Evolutionary conservation across 2,113 vertebrate genomes (phyloP).

Genomic region (Calidris pygmaea): DNA sequence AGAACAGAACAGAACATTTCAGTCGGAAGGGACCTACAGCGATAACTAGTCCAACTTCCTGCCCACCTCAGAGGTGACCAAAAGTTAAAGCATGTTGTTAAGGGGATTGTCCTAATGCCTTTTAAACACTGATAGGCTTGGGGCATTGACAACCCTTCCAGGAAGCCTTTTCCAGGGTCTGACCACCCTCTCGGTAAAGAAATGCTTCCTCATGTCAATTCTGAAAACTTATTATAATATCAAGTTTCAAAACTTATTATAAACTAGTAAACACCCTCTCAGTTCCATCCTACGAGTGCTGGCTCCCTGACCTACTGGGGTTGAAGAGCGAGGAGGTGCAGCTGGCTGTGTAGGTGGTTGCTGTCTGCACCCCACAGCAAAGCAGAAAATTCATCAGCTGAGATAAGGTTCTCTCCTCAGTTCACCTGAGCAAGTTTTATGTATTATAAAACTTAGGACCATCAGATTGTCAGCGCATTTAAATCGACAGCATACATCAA

Average conservation of each 20-base stretch:
- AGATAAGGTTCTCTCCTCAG: neutral
- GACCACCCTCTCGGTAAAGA: neutral
- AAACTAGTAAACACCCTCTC: neutral
- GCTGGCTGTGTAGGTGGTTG: neutral
- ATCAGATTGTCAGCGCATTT: neutral
- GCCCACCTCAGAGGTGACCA: neutral
- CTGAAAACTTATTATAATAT: neutral
- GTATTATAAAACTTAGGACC: neutral
- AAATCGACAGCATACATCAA: neutral
- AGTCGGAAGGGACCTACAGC: neutral
- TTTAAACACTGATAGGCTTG: neutral
- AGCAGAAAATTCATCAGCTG: neutral
- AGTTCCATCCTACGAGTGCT: neutral
- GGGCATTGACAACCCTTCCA: fast-evolving
- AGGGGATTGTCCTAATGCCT: neutral
- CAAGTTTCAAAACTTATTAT: neutral
- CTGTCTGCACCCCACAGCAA: neutral
- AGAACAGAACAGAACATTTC: neutral
- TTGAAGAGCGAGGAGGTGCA: fast-evolving
- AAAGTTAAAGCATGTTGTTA: neutral
- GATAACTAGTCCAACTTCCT: neutral
- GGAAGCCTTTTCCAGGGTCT: neutral
- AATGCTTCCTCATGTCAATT: neutral
- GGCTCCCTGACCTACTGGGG: neutral
- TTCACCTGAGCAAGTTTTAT: neutral